Percentiles rank a stretch among this genome's conserved stretches.
Evolutionary conservation across 2,113 vertebrate species (phyloP).

Genomic region (Marmota flaviventris): DNA sequence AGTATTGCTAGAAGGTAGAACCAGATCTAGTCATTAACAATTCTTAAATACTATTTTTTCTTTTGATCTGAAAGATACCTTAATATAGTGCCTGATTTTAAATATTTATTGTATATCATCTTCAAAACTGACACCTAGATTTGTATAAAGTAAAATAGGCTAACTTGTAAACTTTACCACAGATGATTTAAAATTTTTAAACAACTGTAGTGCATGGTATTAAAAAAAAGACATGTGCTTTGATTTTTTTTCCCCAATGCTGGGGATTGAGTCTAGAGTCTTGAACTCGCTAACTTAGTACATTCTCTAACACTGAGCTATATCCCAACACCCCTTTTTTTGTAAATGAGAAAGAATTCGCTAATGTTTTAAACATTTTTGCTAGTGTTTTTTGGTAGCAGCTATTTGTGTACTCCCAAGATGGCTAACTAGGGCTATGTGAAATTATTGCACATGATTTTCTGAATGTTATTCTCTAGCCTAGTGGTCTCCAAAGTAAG

Average conservation of each 20-base stretch:
- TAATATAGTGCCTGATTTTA: conserved; percentile 8
- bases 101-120: conserved; percentile 8
- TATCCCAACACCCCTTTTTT: not conserved
- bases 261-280: not conserved
- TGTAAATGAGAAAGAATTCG: conserved; percentile 21
- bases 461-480: conserved; percentile 27
- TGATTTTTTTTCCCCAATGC: not conserved
- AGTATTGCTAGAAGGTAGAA: conserved; percentile 23
- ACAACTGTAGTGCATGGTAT: not conserved
- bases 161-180: conserved; percentile 44
- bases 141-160: conserved; percentile 32
- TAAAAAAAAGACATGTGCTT: not conserved
- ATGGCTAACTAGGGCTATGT: conserved; percentile 6
- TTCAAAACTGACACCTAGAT: conserved; percentile 42
- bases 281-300: not conserved
- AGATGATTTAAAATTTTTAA: conserved; percentile 51
- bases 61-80: conserved; percentile 39
- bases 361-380: conserved; percentile 62
- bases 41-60: conserved; percentile 45
- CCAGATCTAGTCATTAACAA: not conserved
- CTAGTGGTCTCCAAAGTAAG: conserved; percentile 15
- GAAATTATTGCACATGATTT: conserved; percentile 25
- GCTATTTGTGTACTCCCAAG: conserved; percentile 46
- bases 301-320: not conserved
- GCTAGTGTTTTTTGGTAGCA: conserved; percentile 42